Evolutionary conservation across 2,888 invertebrate species (phyloP), one percentile per base, ranked within the genome.

Genomic region (Asteroscopus sphinx): DNA sequence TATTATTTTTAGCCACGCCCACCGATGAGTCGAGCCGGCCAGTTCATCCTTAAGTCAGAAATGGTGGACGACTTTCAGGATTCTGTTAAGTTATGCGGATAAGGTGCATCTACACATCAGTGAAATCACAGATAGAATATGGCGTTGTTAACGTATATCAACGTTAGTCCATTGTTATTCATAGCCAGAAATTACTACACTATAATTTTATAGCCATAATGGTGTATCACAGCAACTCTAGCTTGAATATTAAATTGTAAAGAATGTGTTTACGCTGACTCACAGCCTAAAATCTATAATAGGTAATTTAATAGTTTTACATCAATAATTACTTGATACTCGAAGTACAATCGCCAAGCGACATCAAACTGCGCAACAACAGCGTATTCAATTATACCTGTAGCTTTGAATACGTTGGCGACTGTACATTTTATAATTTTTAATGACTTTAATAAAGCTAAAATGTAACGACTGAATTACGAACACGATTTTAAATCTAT

Each of bases 191-290:
- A 85, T 82, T 84, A 91, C 88, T 89, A 89, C 83, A 85, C 82
- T 88, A 90, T 86, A 87, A 80, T 76, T 86, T 89, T 89, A 87
- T 89, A 90, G 93, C 90, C 93, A 91, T 87, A 88, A 88, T 88
- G 88, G 86, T 91, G 92, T 93, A 93, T 94, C 93, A 93, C 93
- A 94, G 93, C 89, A 92, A 93, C 92, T 93, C 93, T 94, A 94
- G 93, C 93, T 85, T 93, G 93, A 90, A 89, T 88, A 88, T 91
- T 85, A 87, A 89, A 87, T 90, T 89, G 89, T 90, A 86, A 89
- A 91, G 89, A 90, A 90, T 87, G 87, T 90, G 88, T 89, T 85
- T 82, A 89, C 79, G 90, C 91, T 91, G 93, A 89, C 81, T 91
- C 90, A 91, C 92, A 94, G 93, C 92, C 92, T 93, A 91, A 85